Evolutionary conservation across 2,888 invertebrate genomes (phyloP), one percentile per base, ranked within the genome.

Genomic region (Drosophila kanekoi): DNA sequence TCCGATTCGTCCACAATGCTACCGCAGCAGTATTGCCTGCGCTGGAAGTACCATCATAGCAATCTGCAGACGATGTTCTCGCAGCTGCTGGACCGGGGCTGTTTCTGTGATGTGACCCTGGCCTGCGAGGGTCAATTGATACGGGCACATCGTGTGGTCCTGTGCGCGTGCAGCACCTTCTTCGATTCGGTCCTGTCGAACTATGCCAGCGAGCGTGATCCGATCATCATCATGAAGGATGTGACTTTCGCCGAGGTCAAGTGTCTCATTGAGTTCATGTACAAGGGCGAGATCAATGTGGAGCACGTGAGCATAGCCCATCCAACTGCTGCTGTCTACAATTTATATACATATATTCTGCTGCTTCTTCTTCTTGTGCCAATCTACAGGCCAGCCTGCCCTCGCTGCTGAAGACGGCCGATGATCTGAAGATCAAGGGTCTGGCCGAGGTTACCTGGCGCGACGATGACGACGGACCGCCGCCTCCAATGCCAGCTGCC

Each of bases 271-370:
- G 97, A 97, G 92, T 98, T 98, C 92, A 98, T 98, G 98, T 98
- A 98, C 93, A 97, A 97, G 90, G 98, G 98, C 75, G 98, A 98
- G 93, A 98, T 98, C 92, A 97, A 97, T 93, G 97, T 98, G 64
- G 97, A 97, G 90, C 97, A 97, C 93, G 97, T 97, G 92, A 95
- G 96, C 10, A 20, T 16, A 43, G 1, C 13, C 20, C 2, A 16
- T 13, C 35, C 11, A 35, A 11, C 11, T 51, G 11, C 14, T 38
- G 8, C 9, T 51, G 8, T 8, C 38, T 35, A 13, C 35, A 11
- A 35, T 35, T 11, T 95, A 13, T 6, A 9, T n/a, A 16, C 20
- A 28, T 23, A 18, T 11, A 11, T 14, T 28, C 8, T 28, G 28
- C 8, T 1, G 8, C 28, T 28, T 8, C 28, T 28, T 8, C 28